These are phyloP conservation scores for Chamaetylas fuelleborni DNA, from an alignment of 2,113 vertebrate genomes.

Conservation along the genomic window DNA sequence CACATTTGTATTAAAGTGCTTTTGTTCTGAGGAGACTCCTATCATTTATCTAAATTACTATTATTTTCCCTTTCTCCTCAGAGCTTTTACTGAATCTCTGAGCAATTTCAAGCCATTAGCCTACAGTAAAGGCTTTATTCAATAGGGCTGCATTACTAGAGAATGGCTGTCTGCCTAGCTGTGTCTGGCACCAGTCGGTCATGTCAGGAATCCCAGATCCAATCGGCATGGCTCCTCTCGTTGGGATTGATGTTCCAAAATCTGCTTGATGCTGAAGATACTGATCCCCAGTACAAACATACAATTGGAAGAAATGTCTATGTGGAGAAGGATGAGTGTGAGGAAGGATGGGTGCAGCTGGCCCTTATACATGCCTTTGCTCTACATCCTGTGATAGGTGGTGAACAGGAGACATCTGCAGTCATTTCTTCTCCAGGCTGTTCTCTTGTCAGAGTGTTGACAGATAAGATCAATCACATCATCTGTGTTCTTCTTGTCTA, in stretches of 20 bases:
- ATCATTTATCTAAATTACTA: constrained; percentile 68
- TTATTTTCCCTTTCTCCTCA: constrained; percentile 56
- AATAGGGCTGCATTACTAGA: constrained; percentile 1
- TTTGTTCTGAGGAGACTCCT: constrained; percentile 50
- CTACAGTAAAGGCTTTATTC: constrained; percentile 24
- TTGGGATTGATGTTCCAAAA: constrained; percentile 40
- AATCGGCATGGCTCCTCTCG: neutral
- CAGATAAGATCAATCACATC: neutral
- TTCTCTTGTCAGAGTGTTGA: neutral
- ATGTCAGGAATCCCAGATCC: constrained; percentile 23
- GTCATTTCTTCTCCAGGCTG: neutral
- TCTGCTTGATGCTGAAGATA: neutral
- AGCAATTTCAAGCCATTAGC: constrained; percentile 62
- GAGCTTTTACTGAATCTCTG: constrained; percentile 61
- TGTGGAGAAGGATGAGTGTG: neutral
- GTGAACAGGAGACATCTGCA: neutral
- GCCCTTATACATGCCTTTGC: neutral
- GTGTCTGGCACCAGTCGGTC: constrained; percentile 18
- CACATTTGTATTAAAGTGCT: constrained; percentile 58
- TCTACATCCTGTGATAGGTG: neutral
- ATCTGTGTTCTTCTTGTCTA: neutral
- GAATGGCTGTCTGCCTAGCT: constrained; percentile 27
- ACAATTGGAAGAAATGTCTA: neutral
- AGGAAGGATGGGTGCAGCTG: neutral
- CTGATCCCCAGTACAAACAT: neutral